phyloP scores from a whole-genome alignment of 2,888 invertebrate species.

The Erebia palarica region DNA sequence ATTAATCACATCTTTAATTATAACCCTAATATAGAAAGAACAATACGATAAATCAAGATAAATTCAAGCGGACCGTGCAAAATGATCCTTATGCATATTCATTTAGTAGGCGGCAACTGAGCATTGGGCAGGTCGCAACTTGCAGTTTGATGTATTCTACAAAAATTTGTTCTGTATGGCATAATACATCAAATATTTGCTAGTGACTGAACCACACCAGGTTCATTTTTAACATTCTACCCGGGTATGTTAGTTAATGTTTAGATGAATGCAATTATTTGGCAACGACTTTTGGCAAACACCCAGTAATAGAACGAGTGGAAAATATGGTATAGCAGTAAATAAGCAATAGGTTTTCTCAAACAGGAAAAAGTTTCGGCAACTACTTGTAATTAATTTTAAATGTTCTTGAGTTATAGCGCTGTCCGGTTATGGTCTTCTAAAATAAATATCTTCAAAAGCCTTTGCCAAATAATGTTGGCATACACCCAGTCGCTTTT shows the following conservation, averaged over 20 bases:
- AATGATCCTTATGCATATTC: conserved; percentile 29
- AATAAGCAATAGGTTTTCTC: conserved; percentile 32
- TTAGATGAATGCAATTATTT: conserved; percentile 65
- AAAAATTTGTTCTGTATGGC: conserved; percentile 13
- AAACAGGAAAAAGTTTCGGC: conserved; percentile 23
- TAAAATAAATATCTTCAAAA: conserved; percentile 47
- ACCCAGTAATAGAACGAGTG: conserved; percentile 54
- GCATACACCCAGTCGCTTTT: conserved; percentile 50
- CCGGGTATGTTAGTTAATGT: conserved; percentile 56
- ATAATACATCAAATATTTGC: conserved; percentile 19
- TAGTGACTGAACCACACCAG: conserved; percentile 21
- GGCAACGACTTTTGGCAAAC: conserved; percentile 67
- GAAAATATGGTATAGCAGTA: conserved; percentile 30
- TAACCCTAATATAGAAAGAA: conserved; percentile 42
- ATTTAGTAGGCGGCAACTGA: conserved; percentile 13
- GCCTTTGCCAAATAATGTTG: conserved; percentile 56
- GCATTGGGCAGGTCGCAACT: conserved; percentile 19
- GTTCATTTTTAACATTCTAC: conserved; percentile 49
- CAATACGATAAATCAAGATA: conserved; percentile 43
- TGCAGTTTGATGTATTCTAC: conserved; percentile 24
- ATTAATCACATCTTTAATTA: conserved; percentile 45
- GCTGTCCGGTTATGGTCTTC: conserved; percentile 25
- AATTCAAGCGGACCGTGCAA: conserved; percentile 28
- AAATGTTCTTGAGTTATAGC: conserved; percentile 24
- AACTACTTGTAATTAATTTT: conserved; percentile 27